Evolutionary conservation across 2,113 vertebrate species (phyloP).

Genomic region (Cichladusa arquata): DNA sequence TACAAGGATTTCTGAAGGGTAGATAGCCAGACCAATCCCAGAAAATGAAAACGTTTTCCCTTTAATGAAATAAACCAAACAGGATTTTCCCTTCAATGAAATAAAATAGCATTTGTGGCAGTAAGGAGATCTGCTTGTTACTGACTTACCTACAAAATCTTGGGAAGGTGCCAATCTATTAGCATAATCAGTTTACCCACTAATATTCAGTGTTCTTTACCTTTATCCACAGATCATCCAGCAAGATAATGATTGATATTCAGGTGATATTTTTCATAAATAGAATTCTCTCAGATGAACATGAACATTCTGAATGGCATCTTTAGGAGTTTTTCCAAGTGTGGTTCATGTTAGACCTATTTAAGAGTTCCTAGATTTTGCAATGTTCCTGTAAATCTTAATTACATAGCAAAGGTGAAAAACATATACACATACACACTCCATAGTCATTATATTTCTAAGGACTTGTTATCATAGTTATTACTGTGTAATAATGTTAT

Average conservation of each 20-base stretch:
- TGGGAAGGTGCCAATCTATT: background rate
- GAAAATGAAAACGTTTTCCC: background rate
- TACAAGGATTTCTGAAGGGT: background rate
- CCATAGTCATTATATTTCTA: background rate
- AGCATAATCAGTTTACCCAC: background rate
- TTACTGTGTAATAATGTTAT: background rate
- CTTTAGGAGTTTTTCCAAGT: background rate
- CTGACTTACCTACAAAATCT: background rate
- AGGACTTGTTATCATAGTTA: background rate
- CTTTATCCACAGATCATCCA: background rate
- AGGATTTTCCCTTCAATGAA: background rate
- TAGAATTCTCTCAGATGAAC: background rate
- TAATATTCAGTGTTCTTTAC: background rate
- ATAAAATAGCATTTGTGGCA: background rate
- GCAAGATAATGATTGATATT: background rate
- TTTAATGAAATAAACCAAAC: background rate
- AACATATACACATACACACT: fast-evolving
- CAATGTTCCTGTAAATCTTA: background rate
- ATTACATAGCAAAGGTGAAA: background rate
- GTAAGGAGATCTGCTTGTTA: background rate
- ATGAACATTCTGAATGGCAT: background rate
- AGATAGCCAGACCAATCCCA: background rate
- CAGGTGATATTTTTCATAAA: background rate
- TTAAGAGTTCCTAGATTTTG: background rate
- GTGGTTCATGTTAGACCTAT: background rate